These are phyloP conservation scores for Discoglossus pictus DNA, from an alignment of 2,797 vertebrate species.

Conservation along the genomic window DNA sequence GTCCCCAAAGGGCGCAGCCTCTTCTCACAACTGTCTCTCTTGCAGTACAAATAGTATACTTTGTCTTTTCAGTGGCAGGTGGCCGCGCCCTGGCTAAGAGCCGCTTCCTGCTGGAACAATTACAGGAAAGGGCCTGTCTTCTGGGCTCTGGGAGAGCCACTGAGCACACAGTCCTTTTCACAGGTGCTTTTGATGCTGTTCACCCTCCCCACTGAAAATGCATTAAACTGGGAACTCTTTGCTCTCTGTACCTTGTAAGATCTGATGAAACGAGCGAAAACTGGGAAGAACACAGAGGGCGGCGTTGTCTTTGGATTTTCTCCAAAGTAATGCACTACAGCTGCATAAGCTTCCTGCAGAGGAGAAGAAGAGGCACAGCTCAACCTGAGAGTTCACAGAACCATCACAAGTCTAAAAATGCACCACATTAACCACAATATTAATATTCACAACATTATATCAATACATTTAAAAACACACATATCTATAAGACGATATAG, in stretches of 20 bases:
- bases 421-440: too few species aligned
- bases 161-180: neutral
- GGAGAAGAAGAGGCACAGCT: slow-evolving; percentile 29
- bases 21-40: neutral
- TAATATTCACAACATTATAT: too few species aligned
- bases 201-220: neutral
- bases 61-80: slow-evolving; percentile 1
- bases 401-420: neutral
- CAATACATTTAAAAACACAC: too few species aligned
- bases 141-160: slow-evolving; percentile 19
- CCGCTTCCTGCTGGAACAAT: slow-evolving; percentile 63
- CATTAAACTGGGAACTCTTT: neutral
- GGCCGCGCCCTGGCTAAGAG: slow-evolving; percentile 28
- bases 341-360: slow-evolving; percentile 90
- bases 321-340: slow-evolving; percentile 93
- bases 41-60: neutral
- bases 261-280: slow-evolving; percentile 94
- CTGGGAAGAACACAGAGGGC: slow-evolving; percentile 94
- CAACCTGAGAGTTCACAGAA: slow-evolving; percentile 15
- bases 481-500: too few species aligned
- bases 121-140: slow-evolving; percentile 58
- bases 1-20: neutral
- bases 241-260: slow-evolving; percentile 87
- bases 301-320: slow-evolving; percentile 95
- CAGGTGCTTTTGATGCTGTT: slow-evolving; percentile 9